These are phyloP conservation scores for Sceloporus undulatus DNA, from an alignment of 2,113 vertebrate species.

Conservation along the genomic window DNA sequence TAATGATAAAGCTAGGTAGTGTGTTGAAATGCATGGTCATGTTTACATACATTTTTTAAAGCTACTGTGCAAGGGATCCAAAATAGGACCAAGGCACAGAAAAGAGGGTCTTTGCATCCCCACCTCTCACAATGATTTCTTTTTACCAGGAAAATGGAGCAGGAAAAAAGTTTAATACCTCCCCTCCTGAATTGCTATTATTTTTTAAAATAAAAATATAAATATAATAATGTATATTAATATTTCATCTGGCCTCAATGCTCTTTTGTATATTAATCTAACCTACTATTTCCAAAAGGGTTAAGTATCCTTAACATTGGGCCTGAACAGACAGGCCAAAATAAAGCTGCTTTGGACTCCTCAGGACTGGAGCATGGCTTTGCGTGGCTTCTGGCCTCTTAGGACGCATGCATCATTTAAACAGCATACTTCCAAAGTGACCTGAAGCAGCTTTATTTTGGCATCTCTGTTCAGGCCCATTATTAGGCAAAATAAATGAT, in stretches of 20 bases:
- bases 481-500: constrained; percentile 39
- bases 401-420: too few species aligned
- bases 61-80: background rate
- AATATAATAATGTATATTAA: background rate
- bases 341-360: too few species aligned
- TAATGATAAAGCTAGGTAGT: background rate
- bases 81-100: background rate
- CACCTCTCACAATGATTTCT: background rate
- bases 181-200: background rate
- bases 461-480: background rate
- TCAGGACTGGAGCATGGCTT: too few species aligned
- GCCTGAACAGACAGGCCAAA: too few species aligned
- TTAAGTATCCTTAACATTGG: background rate
- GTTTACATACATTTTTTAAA: background rate
- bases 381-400: too few species aligned
- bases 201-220: background rate
- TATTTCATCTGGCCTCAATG: background rate
- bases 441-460: too few species aligned
- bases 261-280: background rate
- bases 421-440: too few species aligned
- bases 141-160: background rate
- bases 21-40: background rate
- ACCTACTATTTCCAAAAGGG: background rate
- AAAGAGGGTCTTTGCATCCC: too few species aligned
- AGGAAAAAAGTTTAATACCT: background rate